Evolutionary conservation across 2,797 vertebrate genomes (phyloP).

Genomic region (Crax fasciolata): DNA sequence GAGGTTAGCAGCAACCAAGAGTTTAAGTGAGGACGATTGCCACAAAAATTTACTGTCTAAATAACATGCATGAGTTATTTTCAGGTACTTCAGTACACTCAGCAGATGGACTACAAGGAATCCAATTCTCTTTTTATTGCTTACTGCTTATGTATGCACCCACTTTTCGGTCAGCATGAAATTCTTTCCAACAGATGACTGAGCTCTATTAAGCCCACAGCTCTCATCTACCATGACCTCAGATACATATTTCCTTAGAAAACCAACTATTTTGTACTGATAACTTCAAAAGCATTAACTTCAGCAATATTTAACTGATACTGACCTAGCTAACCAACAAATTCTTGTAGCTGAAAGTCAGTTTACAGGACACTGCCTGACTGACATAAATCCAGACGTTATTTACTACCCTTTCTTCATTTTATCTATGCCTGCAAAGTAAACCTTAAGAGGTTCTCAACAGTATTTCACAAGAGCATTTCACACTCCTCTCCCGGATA

Average conservation of each 20-base stretch:
- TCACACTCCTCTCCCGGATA: neutral
- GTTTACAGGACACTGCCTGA: neutral
- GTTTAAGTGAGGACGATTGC: neutral
- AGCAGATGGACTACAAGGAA: neutral
- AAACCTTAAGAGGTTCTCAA: neutral
- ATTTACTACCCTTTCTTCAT: neutral
- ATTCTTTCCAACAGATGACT: neutral
- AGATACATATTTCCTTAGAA: neutral
- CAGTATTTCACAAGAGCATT: neutral
- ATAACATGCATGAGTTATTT: neutral
- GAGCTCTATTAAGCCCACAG: neutral
- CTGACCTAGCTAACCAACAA: neutral
- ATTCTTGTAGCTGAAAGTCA: neutral
- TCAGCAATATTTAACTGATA: neutral
- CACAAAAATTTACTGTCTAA: neutral
- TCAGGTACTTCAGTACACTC: neutral
- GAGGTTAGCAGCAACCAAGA: neutral
- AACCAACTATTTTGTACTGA: neutral
- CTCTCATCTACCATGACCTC: neutral
- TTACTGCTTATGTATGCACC: neutral
- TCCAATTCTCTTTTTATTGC: neutral
- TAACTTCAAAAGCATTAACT: neutral
- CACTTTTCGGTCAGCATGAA: neutral
- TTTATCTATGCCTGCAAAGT: neutral
- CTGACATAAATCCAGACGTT: neutral